Base-by-base conservation (phyloP, 2,113 vertebrate species). In the Sebastes fasciatus region DNA sequence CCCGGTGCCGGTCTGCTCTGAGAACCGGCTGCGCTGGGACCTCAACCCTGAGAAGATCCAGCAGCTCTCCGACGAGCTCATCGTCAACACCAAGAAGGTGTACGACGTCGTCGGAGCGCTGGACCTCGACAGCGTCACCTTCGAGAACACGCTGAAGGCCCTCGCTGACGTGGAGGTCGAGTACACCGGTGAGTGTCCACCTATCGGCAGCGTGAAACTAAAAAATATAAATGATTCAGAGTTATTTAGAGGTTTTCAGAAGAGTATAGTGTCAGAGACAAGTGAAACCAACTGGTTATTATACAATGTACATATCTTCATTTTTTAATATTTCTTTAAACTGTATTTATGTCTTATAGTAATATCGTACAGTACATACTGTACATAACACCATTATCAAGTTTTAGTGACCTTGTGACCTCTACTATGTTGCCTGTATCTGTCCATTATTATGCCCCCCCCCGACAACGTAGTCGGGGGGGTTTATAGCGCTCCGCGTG, bases 101-200 rank as follows among this genome's bases (percentile, higher is more conserved):
- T 99, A 99, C 6, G 98, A 99, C 91, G 23, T n/a, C 0, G 97
- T 99, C 57, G 98, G 97, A 0, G 64, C 89, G 0, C 95, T 98
- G 90, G 94, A 94, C 3, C 78, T 94, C 0, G 90, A 93, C 0
- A 81, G 91, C 0, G 97, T 99, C 70, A 95, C 92, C 79, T 96
- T 96, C 0, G 96, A 97, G 57, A 99, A 96, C 93, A 98, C 97
- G 0, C 94, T 99, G 46, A 97, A 98, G 91, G 96, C 95, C 0
- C 94, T 99, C 55, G 98, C 98, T 0, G 97, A 98, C 0, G 97
- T 97, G 76, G 98, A 99, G 83, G 97, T 98, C 40, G 95, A 97
- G 0, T 99, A 99, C 83, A 98, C 97, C 0, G 98, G 98, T 99
- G 46, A 19, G 90, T 86, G n/a, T 62, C 49, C 60, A 62, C 21